phyloP scores from a whole-genome alignment of 2,113 vertebrate species.

The Suricata suricatta region DNA sequence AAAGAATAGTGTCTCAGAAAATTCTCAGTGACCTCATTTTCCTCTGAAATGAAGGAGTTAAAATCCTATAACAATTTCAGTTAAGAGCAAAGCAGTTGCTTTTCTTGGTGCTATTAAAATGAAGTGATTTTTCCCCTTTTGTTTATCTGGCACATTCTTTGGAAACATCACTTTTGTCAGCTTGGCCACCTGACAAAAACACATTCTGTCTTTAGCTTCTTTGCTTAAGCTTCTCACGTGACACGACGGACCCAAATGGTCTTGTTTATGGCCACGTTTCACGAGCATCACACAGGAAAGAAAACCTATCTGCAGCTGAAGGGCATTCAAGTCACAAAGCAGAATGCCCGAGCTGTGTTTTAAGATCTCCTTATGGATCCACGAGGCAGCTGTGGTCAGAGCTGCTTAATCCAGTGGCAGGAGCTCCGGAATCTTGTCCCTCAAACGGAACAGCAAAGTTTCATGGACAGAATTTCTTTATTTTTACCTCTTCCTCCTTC shows the following conservation, averaged over 20 bases:
- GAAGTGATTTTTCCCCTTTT: background rate
- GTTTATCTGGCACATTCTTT: background rate
- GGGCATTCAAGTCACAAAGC: conserved; percentile 45
- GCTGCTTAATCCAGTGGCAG: background rate
- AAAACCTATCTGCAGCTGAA: conserved; percentile 31
- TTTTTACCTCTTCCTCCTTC: background rate
- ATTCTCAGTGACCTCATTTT: conserved; percentile 34
- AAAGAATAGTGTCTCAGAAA: conserved; percentile 12
- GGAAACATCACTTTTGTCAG: background rate
- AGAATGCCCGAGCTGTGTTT: background rate
- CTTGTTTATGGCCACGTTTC: conserved; percentile 10
- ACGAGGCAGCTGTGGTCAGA: background rate
- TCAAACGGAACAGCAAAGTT: background rate
- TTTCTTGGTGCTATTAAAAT: background rate
- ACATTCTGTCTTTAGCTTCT: background rate
- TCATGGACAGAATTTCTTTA: background rate
- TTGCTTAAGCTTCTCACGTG: background rate
- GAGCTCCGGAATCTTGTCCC: background rate
- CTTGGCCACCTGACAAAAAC: background rate
- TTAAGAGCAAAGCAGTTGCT: background rate
- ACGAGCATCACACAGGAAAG: background rate
- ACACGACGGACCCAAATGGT: background rate
- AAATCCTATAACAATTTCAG: background rate
- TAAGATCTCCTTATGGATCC: background rate
- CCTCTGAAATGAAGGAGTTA: conserved; percentile 22